Percentiles rank a stretch among this genome's conserved stretches.
Evolutionary conservation across 2,797 vertebrate genomes (phyloP).

Genomic region (Pangasius macronema): DNA sequence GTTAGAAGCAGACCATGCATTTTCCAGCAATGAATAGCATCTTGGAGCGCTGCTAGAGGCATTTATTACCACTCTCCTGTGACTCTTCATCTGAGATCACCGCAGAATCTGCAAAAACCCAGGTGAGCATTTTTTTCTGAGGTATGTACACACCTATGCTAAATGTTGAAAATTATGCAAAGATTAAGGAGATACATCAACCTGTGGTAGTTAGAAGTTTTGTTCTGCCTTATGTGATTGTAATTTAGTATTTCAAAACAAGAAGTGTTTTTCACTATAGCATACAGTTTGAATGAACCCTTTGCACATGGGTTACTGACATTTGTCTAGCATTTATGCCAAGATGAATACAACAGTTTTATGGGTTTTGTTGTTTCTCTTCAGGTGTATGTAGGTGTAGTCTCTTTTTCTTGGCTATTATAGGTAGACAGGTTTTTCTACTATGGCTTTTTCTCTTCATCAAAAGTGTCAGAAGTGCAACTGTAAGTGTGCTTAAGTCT

Average conservation of each 20-base stretch:
- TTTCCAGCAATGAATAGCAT: constrained; percentile 1
- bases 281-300: not conserved
- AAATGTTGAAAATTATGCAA: not conserved
- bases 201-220: not conserved
- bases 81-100: not conserved
- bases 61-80: not conserved
- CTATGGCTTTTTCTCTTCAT: not conserved
- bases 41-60: not conserved
- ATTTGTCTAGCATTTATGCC: not conserved
- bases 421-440: not conserved
- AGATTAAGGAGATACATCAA: not conserved
- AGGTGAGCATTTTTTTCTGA: not conserved
- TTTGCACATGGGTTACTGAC: not conserved
- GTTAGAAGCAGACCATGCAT: not conserved
- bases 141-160: not conserved
- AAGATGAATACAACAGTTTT: not conserved
- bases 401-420: not conserved
- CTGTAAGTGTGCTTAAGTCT: not conserved
- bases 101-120: not conserved
- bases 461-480: not conserved
- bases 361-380: not conserved
- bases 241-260: not conserved
- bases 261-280: not conserved
- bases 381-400: not conserved
- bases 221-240: not conserved